Percentiles rank a stretch among this genome's conserved stretches.
Conservation (phyloP, 2,888 invertebrate genomes). For the Sesamia inferens region DNA sequence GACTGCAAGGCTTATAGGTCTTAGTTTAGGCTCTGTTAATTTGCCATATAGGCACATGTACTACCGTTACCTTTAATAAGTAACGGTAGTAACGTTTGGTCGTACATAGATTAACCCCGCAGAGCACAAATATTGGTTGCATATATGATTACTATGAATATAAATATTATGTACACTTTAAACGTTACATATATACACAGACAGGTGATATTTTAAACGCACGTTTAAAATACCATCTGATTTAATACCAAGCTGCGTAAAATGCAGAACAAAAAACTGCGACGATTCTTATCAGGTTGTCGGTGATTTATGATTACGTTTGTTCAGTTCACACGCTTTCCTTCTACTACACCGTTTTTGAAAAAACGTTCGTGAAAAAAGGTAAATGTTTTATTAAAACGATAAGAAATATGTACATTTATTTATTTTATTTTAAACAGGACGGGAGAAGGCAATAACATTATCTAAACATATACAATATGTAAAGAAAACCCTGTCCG, state of each 20-base stretch:
- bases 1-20: too few species aligned
- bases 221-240: neutral
- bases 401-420: neutral
- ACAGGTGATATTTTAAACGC: too few species aligned
- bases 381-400: slow-evolving; percentile 7
- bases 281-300: slow-evolving; percentile 17
- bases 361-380: neutral
- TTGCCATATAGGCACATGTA: too few species aligned
- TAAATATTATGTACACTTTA: neutral
- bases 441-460: too few species aligned
- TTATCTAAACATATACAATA: too few species aligned
- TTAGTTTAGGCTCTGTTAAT: too few species aligned
- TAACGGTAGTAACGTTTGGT: too few species aligned
- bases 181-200: too few species aligned
- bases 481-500: too few species aligned
- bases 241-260: neutral
- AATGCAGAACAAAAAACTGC: neutral
- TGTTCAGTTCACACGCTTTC: slow-evolving; percentile 42
- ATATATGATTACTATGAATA: slow-evolving; percentile 1
- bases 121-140: neutral
- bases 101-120: slow-evolving; percentile 7
- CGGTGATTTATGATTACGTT: slow-evolving; percentile 7
- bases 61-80: too few species aligned
- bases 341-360: neutral
- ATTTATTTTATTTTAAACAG: too few species aligned